Evolutionary conservation across 2,797 vertebrate genomes (phyloP), one percentile per base, ranked within the genome.

Genomic region (Chaunax sp.): DNA sequence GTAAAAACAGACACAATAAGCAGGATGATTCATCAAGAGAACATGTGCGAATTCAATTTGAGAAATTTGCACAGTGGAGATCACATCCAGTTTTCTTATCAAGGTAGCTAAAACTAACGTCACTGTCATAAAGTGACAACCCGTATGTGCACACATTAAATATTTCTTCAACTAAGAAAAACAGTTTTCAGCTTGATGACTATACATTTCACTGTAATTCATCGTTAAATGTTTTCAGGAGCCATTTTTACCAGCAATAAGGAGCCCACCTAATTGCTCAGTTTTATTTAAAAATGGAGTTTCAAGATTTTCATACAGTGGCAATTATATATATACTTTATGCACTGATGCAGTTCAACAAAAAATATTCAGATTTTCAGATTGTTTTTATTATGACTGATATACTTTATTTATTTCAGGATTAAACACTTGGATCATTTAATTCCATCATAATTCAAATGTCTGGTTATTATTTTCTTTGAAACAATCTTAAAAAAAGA

Each of bases 61-160:
- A n/a, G n/a, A n/a, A n/a, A n/a, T n/a, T n/a, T n/a, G n/a, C n/a
- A n/a, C n/a, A n/a, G n/a, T n/a, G n/a, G n/a, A 30, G 15, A 47
- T 71, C 18, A 16, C 37, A 23, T 45, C 16, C 46, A 22, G 40
- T 37, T 69, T 72, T 59, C 35, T 51, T 43, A 55, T 40, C 3
- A 41, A 52, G 30, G 49, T n/a, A 69, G 30, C 11, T 13, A 43
- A 50, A 22, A 28, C 5, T 40, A 20, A 37, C 2, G 1, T 18
- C 30, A 51, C 22, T 18, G 0, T 15, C 28, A 15, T 18, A 22
- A 8, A 49, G 59, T 51, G 33, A 52, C 56, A 56, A 57, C 45
- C n/a, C 56, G 18, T 11, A 25, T 20, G 28, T 44, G 5, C 22
- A 19, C 20, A 26, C n/a, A n/a, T n/a, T n/a, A 16, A 0, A 25